Base-by-base conservation (phyloP, 2,888 invertebrate species). In the Gnatocerus cornutus region DNA sequence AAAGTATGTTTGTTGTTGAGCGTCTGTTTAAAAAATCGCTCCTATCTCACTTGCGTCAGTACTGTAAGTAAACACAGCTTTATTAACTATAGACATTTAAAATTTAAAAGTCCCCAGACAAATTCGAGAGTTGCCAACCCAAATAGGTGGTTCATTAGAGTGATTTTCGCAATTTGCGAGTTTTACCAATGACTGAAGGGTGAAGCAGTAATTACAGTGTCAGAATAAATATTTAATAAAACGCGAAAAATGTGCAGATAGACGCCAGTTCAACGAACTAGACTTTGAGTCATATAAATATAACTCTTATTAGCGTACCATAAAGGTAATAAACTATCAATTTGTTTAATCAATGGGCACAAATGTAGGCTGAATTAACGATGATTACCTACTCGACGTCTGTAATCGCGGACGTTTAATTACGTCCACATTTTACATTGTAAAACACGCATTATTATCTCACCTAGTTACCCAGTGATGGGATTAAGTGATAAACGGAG, bases 231-330 rank as follows among this genome's bases (percentile, higher is more conserved):
- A 37, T 33, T 33, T 37, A 53, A 53, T 33, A 37, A 33, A 9
- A 37, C 29, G 45, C 14, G 74, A 78, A 77, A 76, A 74, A 41
- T 41, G 13, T 77, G 75, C 74, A 76, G 71, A 76, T 68, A 69
- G 58, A 68, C 56, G 69, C 72, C 48, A 10, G 78, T 76, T 73
- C 77, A 73, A 70, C 73, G 77, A 78, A 75, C 78, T 69, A 46
- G 21, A 7, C 14, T 46, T 6, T 46, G 45, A 62, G 50, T 62
- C 48, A 62, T n/a, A 43, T 46, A 59, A 37, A 13, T 45, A 59
- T 50, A 33, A 61, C 30, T 61, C 50, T 48, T 48, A 61, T 50
- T 46, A 61, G 13, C 30, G 59, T 59, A 48, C 61, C 48, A 61
- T 61, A 48, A 61, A 50, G 33, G 61, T 50, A 46, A 61, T 48